Evolutionary conservation across 2,113 vertebrate species (phyloP).

Genomic region (Vanacampus margaritifer): DNA sequence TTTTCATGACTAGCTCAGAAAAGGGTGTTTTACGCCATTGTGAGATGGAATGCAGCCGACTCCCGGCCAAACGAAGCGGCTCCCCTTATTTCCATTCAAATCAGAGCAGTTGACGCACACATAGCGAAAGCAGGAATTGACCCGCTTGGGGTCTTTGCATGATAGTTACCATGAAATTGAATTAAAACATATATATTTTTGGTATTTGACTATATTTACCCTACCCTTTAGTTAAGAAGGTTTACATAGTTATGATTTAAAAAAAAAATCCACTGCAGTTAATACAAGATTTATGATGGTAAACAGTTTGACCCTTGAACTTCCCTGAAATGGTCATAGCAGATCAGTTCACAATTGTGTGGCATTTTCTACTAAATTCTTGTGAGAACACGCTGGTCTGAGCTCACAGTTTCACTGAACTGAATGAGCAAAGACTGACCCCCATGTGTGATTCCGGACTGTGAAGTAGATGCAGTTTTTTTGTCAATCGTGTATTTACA

Average conservation of each 20-base stretch:
- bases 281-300: neutral
- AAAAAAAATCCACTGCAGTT: neutral
- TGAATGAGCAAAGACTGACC: slow-evolving; percentile 25
- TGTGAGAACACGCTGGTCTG: neutral
- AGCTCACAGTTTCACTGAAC: slow-evolving; percentile 16
- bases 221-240: too few species aligned
- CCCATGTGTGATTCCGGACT: slow-evolving; percentile 27
- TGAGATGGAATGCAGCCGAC: too few species aligned
- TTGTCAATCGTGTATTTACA: neutral
- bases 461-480: slow-evolving; percentile 29
- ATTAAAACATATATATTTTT: too few species aligned
- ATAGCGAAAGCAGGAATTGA: too few species aligned
- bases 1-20: too few species aligned
- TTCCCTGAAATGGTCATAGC: neutral
- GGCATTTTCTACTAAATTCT: slow-evolving; percentile 1
- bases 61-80: too few species aligned
- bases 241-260: too few species aligned
- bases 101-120: too few species aligned
- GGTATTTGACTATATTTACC: too few species aligned
- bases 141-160: neutral
- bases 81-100: too few species aligned
- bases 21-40: too few species aligned
- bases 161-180: too few species aligned
- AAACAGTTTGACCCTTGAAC: neutral
- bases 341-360: neutral